Base-by-base conservation (phyloP, 2,113 vertebrate species). In the Micromys minutus region DNA sequence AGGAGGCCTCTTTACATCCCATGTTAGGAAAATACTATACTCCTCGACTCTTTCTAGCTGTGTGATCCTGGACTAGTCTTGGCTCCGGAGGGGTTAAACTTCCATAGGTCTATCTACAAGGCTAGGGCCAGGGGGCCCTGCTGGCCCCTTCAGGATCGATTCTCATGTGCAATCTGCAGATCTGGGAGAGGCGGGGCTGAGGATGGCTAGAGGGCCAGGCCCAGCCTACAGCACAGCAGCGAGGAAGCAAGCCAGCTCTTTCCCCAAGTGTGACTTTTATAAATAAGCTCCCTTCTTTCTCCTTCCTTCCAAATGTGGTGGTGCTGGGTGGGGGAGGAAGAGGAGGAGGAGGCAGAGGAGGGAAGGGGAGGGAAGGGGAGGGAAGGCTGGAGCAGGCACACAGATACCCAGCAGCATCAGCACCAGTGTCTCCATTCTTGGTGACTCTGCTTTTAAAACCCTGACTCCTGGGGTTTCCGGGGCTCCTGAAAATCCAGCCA, bases 231-330 rank as follows among this genome's bases (percentile, higher is more conserved):
- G 42, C 61, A 67, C 76, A 95, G 90, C 2, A 1, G 80, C 0
- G 21, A 96, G 96, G 94, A 95, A 59, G 61, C 6, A 5, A 7
- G 94, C 95, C 96, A 98, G 97, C 96, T 97, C 96, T 96, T 97
- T 97, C 55, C 90, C 91, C 47, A 95, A 96, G 95, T 98, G 96
- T 97, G 96, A 97, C 96, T 97, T 97, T 98, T 97, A 97, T 96
- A 97, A 98, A 97, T 97, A 98, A 97, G 96, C 92, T 97, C 79
- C 79, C 91, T 87, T 91, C n/a, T 86, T 86, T 89, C 39, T 86
- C 89, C 67, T 94, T 84, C 91, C 95, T 97, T 98, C 97, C 97
- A 97, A 97, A 97, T 95, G 95, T 93, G 97, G 75, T 92, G 84
- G 96, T 19, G 57, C 19, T 83, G 89, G 89, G 72, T 87, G 77